Evolutionary conservation across 2,888 invertebrate species (phyloP).

Genomic region (Galerucella calmariensis): DNA sequence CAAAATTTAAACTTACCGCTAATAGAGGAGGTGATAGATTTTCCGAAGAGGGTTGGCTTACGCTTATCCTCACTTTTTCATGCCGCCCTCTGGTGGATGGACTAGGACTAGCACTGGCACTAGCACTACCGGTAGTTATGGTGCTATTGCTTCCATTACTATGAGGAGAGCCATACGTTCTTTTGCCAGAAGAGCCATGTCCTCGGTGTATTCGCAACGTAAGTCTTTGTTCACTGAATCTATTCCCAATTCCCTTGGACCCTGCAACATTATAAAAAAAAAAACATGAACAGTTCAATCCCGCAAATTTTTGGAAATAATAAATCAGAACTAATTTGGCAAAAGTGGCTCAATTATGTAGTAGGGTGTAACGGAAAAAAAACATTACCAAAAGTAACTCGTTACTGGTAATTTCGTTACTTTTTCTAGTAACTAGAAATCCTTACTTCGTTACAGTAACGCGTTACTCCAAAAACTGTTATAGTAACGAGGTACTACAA

Average conservation of each 20-base stretch:
- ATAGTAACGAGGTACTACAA: too few relatives aligned
- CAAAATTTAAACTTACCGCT: constrained; percentile 46
- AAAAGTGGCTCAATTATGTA: too few relatives aligned
- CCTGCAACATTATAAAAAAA: constrained; percentile 62
- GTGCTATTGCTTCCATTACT: constrained; percentile 78
- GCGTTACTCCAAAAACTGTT: too few relatives aligned
- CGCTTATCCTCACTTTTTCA: constrained; percentile 87
- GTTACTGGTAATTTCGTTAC: too few relatives aligned
- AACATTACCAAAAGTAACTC: too few relatives aligned
- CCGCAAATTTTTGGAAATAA: not conserved
- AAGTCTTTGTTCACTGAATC: constrained; percentile 90
- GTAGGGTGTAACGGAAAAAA: too few relatives aligned
- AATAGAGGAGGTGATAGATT: constrained; percentile 65
- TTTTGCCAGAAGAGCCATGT: constrained; percentile 71
- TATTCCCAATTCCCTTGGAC: constrained; percentile 75
- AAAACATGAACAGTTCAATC: too few relatives aligned
- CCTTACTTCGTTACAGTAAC: too few relatives aligned
- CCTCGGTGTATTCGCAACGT: constrained; percentile 93
- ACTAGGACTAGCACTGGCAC: constrained; percentile 73
- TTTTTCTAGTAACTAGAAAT: too few relatives aligned
- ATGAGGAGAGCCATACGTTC: constrained; percentile 72
- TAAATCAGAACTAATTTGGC: not conserved
- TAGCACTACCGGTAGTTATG: constrained; percentile 74
- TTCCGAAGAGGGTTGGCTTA: constrained; percentile 85
- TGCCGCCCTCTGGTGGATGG: constrained; percentile 72